phyloP scores from a whole-genome alignment of 1,140 invertebrate species.

The Neotoxoptera formosana region DNA sequence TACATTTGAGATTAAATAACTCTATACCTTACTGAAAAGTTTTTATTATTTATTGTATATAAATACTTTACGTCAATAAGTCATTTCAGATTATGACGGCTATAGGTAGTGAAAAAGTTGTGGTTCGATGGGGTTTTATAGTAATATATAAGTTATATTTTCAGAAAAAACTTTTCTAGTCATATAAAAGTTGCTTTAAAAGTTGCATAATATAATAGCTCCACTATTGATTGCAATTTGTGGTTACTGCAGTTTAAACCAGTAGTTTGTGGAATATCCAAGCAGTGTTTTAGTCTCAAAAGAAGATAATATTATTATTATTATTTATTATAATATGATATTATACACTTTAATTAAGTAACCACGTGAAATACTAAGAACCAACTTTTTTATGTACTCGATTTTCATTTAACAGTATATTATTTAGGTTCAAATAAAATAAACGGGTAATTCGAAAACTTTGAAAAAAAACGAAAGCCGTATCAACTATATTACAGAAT shows the following conservation, averaged over 20 bases:
- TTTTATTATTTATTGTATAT: constrained; percentile 20
- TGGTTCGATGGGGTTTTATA: neutral
- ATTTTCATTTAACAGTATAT: neutral
- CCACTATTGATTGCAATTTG: neutral
- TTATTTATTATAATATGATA: too few species aligned
- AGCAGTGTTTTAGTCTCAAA: neutral
- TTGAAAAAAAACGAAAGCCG: too few species aligned
- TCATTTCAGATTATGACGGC: constrained; percentile 4
- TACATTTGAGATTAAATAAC: neutral
- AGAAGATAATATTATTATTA: neutral
- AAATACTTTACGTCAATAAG: constrained; percentile 10
- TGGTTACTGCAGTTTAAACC: neutral
- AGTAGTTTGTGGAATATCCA: neutral
- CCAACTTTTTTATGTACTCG: neutral
- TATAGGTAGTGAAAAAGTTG: neutral
- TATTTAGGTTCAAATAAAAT: neutral
- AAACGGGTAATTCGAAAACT: neutral
- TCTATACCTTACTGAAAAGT: neutral
- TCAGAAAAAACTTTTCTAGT: constrained; percentile 1
- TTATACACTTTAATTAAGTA: too few species aligned
- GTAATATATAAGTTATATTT: neutral
- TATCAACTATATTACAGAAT: too few species aligned
- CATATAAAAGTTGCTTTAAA: neutral
- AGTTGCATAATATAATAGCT: neutral
- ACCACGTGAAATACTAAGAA: neutral